Conservation (phyloP, 2,797 vertebrate species). For the Acrocephalus scirpaceus region DNA sequence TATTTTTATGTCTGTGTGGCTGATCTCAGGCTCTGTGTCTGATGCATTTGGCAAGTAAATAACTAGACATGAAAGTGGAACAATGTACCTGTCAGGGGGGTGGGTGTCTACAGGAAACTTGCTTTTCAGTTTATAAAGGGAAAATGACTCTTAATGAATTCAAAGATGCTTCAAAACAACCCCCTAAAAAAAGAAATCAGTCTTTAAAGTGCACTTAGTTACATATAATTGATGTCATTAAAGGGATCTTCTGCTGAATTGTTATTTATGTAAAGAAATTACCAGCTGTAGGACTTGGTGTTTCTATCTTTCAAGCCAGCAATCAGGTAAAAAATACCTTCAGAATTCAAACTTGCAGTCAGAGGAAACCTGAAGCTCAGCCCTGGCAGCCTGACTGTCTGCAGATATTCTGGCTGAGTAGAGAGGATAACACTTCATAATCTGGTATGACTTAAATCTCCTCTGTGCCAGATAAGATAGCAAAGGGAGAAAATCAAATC, state of each 20-base stretch:
- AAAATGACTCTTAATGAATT: conserved; percentile 54
- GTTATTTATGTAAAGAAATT: conserved; percentile 51
- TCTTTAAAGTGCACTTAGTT: conserved; percentile 53
- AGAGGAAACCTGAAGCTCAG: neutral
- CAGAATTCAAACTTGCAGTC: neutral
- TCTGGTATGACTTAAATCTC: conserved; percentile 31
- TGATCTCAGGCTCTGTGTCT: neutral
- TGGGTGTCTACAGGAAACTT: neutral
- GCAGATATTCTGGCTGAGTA: neutral
- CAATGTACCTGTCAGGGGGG: conserved; percentile 39
- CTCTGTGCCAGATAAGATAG: conserved; percentile 24
- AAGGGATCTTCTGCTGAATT: conserved; percentile 32
- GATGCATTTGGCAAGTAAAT: conserved; percentile 25
- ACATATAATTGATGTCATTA: conserved; percentile 49
- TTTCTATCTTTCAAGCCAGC: neutral
- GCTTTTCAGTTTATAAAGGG: conserved; percentile 1
- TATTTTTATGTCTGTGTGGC: neutral
- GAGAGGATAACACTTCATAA: conserved; percentile 31
- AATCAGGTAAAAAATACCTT: neutral
- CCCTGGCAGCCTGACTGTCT: neutral
- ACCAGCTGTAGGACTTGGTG: neutral
- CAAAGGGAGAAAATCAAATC: conserved; percentile 12
- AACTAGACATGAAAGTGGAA: conserved; percentile 28
- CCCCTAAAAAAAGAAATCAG: conserved; percentile 31
- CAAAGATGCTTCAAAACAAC: conserved; percentile 47